These are phyloP conservation scores for Gila robusta DNA, from an alignment of 2,797 vertebrate species.

Conservation along the genomic window DNA sequence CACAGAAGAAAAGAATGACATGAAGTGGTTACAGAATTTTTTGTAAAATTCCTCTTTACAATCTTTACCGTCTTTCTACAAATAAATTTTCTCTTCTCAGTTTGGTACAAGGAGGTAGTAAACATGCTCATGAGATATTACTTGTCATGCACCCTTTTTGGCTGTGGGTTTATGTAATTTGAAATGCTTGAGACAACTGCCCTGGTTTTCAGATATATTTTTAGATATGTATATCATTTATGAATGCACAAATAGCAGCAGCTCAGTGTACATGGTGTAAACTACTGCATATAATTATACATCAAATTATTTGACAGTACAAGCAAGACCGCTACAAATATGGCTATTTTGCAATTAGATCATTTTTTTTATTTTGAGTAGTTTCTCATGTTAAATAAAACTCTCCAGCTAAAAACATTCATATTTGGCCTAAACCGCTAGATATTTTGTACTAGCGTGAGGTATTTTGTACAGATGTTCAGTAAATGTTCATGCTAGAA, in stretches of 20 bases:
- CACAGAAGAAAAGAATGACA: not conserved
- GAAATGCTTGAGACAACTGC: slow-evolving; percentile 40
- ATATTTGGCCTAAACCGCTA: not conserved
- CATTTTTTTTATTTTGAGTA: not conserved
- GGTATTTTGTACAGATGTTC: not conserved
- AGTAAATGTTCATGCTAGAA: not conserved
- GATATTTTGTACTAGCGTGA: not conserved
- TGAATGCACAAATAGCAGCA: slow-evolving; percentile 49
- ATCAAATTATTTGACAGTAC: not conserved
- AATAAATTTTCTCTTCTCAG: not conserved
- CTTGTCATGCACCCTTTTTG: slow-evolving; percentile 6
- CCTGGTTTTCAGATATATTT: slow-evolving; percentile 52
- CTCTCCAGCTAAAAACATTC: not conserved
- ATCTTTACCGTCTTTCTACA: not conserved
- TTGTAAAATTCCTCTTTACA: not conserved
- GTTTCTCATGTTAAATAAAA: not conserved
- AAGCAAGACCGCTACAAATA: not conserved
- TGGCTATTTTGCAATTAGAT: not conserved
- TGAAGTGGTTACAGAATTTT: not conserved
- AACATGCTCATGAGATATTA: not conserved
- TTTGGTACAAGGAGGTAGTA: not conserved
- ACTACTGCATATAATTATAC: slow-evolving; percentile 2
- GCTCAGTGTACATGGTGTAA: not conserved
- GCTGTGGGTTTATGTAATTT: slow-evolving; percentile 19
- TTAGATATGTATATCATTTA: slow-evolving; percentile 39